These are phyloP conservation scores for Australoheros facetus DNA, from an alignment of 2,797 vertebrate genomes.

Conservation along the genomic window DNA sequence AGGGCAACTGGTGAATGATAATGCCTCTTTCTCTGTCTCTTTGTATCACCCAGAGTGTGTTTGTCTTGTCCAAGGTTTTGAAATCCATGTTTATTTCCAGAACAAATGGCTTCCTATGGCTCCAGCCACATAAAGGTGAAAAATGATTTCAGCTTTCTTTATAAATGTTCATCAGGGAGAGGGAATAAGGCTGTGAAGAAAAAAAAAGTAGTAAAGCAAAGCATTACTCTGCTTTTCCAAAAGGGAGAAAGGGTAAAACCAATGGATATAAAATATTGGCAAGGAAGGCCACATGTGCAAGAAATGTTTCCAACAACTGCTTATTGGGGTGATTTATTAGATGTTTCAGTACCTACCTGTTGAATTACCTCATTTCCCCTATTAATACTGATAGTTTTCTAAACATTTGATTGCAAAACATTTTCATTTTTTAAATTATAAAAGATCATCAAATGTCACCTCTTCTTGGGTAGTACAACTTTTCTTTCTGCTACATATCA, in stretches of 20 bases:
- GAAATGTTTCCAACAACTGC: not conserved
- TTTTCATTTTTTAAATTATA: no score
- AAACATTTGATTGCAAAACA: not conserved
- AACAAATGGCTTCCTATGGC: slow-evolving; percentile 55
- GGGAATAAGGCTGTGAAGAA: not conserved
- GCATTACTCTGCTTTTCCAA: not conserved
- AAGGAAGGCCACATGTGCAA: no score
- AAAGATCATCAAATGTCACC: no score
- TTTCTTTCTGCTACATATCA: no score
- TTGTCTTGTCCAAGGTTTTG: slow-evolving; percentile 64
- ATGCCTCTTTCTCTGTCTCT: slow-evolving; percentile 45
- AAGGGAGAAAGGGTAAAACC: not conserved
- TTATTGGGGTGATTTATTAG: no score
- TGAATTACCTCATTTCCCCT: not conserved
- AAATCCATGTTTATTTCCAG: slow-evolving; percentile 69
- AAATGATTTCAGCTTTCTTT: slow-evolving; percentile 45
- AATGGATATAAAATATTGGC: not conserved
- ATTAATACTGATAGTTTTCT: not conserved
- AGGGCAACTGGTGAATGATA: slow-evolving; percentile 53
- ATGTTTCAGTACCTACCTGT: not conserved
- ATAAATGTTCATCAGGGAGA: slow-evolving; percentile 40
- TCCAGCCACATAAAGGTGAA: slow-evolving; percentile 38
- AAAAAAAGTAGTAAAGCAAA: slow-evolving; percentile 4
- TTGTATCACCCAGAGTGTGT: slow-evolving; percentile 54
- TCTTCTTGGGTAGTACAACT: no score